Evolutionary conservation across 2,888 invertebrate species (phyloP).

Genomic region (Neria commutata): DNA sequence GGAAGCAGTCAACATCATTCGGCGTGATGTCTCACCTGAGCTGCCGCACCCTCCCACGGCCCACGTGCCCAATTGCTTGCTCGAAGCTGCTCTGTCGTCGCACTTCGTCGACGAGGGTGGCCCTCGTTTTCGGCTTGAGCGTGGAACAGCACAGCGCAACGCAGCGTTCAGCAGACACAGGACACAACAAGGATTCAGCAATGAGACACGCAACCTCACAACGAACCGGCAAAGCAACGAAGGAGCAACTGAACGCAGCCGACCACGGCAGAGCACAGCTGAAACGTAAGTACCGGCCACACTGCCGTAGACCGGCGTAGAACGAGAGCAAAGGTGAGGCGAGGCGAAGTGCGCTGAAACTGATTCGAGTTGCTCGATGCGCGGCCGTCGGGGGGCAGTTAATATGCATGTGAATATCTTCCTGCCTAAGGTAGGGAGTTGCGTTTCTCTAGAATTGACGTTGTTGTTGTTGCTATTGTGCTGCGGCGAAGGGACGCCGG

Average conservation of each 20-base stretch:
- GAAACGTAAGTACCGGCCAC: too few relatives aligned
- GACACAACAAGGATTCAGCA: not conserved
- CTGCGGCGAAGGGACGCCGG: not conserved
- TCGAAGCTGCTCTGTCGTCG: not conserved
- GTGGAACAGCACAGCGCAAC: not conserved
- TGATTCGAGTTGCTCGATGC: not conserved
- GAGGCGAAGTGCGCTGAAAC: not conserved
- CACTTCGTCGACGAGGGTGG: not conserved
- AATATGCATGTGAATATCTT: not conserved
- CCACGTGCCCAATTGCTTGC: not conserved
- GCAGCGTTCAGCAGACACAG: not conserved
- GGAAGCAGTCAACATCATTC: conserved; percentile 32
- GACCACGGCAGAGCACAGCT: not conserved
- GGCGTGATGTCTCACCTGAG: conserved; percentile 30
- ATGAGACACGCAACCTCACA: not conserved
- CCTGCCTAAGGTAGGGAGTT: not conserved
- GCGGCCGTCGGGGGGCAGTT: not conserved
- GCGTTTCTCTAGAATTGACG: too few relatives aligned
- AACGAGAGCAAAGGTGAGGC: too few relatives aligned
- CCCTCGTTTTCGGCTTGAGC: not conserved
- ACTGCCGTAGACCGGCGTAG: not conserved
- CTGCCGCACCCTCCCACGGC: not conserved
- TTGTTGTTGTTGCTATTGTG: not conserved
- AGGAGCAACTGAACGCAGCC: not conserved
- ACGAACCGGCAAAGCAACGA: not conserved